Percentiles rank a stretch among this genome's conserved stretches.
Evolutionary conservation across 1,140 invertebrate species (phyloP).

Genomic region (Drosophila baimaii): DNA sequence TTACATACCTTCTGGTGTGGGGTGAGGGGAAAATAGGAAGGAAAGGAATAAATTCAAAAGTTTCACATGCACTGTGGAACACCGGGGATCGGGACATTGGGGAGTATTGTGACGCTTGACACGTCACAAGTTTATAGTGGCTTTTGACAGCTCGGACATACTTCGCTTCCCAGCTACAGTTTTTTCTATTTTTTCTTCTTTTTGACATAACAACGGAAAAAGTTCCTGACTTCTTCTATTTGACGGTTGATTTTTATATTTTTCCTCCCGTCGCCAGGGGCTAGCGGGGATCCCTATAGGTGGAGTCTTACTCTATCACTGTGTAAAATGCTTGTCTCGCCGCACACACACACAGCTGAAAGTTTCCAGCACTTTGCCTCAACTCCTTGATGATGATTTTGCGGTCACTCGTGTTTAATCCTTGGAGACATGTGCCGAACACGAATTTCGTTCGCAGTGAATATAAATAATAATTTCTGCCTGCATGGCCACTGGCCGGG

Average conservation of each 20-base stretch:
- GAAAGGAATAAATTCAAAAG: constrained; percentile 73
- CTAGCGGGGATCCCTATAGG: not conserved
- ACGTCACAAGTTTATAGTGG: constrained; percentile 84
- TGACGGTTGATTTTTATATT: constrained; percentile 45
- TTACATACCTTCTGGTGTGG: constrained; percentile 60
- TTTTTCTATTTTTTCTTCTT: constrained; percentile 1
- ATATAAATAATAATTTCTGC: constrained; percentile 84
- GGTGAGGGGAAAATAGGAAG: constrained; percentile 13
- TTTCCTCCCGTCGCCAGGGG: constrained; percentile 6
- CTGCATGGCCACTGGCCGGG: constrained; percentile 14
- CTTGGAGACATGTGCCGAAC: constrained; percentile 84
- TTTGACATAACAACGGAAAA: constrained; percentile 43
- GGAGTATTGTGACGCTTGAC: constrained; percentile 75
- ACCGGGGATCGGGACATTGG: constrained; percentile 36
- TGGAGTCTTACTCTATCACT: constrained; percentile 1
- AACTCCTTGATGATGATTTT: constrained; percentile 82
- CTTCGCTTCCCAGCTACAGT: constrained; percentile 48
- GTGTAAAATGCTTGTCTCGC: constrained; percentile 9
- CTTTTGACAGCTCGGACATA: constrained; percentile 83
- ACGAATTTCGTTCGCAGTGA: constrained; percentile 78
- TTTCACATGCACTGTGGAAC: constrained; percentile 57
- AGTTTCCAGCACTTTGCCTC: constrained; percentile 45
- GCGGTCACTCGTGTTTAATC: constrained; percentile 84
- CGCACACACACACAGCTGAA: constrained; percentile 7
- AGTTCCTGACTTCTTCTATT: constrained; percentile 48